Evolutionary conservation across 1,140 invertebrate species (phyloP).

Genomic region (Homarus americanus): DNA sequence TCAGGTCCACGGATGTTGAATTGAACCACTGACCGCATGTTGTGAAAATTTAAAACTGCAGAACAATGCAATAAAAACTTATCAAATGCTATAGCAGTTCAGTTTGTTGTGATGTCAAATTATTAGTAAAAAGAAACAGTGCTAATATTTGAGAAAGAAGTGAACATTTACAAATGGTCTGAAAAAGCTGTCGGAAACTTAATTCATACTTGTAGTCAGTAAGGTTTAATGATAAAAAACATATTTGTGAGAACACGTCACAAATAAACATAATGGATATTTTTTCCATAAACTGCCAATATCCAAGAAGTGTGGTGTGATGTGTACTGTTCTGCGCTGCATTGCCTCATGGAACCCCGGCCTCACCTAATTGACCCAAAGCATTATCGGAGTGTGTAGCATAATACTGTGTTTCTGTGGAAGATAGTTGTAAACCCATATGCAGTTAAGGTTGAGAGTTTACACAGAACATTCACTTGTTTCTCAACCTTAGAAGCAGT

Average conservation of each 20-base stretch:
- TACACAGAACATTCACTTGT: constrained; percentile 35
- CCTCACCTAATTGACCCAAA: constrained; percentile 16
- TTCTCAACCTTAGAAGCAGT: constrained; percentile 47
- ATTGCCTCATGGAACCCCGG: not conserved
- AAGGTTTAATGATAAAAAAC: not conserved
- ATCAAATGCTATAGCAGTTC: not conserved
- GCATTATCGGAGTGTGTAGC: constrained; percentile 56
- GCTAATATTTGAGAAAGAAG: not conserved
- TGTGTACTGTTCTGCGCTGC: not conserved
- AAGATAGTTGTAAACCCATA: constrained; percentile 37
- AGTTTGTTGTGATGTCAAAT: not conserved
- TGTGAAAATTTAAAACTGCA: not conserved
- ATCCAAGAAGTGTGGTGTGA: not conserved
- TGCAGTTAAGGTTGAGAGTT: constrained; percentile 46
- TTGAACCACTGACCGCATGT: not conserved
- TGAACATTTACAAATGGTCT: not conserved
- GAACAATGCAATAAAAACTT: not conserved
- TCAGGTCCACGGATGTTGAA: not conserved
- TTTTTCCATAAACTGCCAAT: not conserved
- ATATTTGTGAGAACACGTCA: not conserved
- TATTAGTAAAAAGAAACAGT: not conserved
- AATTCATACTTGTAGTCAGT: not conserved
- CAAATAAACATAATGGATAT: not conserved
- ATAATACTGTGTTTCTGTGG: constrained; percentile 67
- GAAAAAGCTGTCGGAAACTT: not conserved